Evolutionary conservation across 2,888 invertebrate genomes (phyloP).

Genomic region (Anorthoa munda): DNA sequence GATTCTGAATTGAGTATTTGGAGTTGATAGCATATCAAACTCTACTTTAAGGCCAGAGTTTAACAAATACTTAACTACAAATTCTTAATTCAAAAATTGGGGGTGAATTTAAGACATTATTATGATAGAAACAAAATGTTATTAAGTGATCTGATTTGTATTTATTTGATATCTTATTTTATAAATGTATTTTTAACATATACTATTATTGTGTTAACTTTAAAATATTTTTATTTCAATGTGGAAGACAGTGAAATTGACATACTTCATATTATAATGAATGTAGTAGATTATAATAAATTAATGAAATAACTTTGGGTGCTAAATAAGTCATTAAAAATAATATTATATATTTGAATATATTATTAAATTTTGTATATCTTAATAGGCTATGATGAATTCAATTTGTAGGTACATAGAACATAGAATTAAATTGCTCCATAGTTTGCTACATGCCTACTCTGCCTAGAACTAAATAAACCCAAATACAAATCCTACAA

Average conservation of each 20-base stretch:
- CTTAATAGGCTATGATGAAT: neutral
- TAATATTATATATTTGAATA: conserved; percentile 8
- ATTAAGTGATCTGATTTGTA: conserved; percentile 35
- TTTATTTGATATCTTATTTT: conserved; percentile 34
- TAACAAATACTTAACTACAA: too few species aligned
- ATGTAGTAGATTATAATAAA: conserved; percentile 6
- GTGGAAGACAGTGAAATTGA: conserved; percentile 8
- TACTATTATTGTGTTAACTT: conserved; percentile 1
- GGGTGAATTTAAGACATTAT: too few species aligned
- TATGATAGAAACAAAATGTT: conserved; percentile 28
- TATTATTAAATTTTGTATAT: conserved; percentile 6
- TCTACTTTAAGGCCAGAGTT: too few species aligned
- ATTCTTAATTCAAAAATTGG: too few species aligned
- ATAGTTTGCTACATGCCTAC: neutral
- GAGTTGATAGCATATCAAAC: too few species aligned
- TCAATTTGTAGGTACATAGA: conserved; percentile 3
- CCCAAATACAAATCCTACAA: conserved; percentile 2
- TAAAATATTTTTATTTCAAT: conserved; percentile 14
- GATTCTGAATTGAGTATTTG: too few species aligned
- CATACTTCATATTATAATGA: conserved; percentile 4
- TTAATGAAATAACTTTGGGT: conserved; percentile 40
- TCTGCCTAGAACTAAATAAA: conserved; percentile 2
- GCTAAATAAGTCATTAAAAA: conserved; percentile 51
- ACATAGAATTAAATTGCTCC: neutral
- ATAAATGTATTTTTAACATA: conserved; percentile 22